A percentile compares a stretch with the other conserved stretches of the same genome.
Conservation (phyloP, 2,888 invertebrate genomes). For the Hemistola chrysoprasaria region DNA sequence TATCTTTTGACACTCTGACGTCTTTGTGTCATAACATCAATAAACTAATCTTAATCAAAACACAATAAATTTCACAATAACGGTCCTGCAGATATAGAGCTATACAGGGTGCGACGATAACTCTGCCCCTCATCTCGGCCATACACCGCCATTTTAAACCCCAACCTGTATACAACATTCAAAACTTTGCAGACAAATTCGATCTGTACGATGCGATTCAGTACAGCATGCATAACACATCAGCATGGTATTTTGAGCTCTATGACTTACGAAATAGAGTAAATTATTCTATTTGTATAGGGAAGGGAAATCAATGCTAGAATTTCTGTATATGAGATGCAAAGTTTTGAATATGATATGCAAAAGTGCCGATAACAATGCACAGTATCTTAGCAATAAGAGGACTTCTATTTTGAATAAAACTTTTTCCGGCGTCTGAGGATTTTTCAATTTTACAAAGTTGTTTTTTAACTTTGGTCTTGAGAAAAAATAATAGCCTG, state of each 20-base stretch:
- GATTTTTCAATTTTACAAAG: background rate
- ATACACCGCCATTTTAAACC: slow-evolving; percentile 57
- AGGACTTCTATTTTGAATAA: slow-evolving; percentile 8
- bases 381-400: slow-evolving; percentile 12
- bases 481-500: too few species aligned
- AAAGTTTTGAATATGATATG: slow-evolving; percentile 37
- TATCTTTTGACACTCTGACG: too few species aligned
- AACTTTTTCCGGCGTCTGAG: slow-evolving; percentile 1
- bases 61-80: slow-evolving; percentile 2
- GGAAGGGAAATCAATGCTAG: slow-evolving; percentile 27
- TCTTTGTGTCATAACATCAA: slow-evolving; percentile 7
- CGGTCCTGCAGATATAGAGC: background rate
- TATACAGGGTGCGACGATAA: slow-evolving; percentile 38
- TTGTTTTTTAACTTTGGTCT: too few species aligned
- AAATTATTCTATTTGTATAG: slow-evolving; percentile 22
- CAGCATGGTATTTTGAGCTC: slow-evolving; percentile 39
- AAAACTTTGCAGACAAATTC: slow-evolving; percentile 82
- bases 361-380: slow-evolving; percentile 30
- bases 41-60: slow-evolving; percentile 4
- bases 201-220: slow-evolving; percentile 64
- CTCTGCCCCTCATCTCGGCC: slow-evolving; percentile 41
- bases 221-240: slow-evolving; percentile 49
- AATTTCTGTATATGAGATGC: slow-evolving; percentile 32
- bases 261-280: slow-evolving; percentile 34
- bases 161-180: slow-evolving; percentile 56